Evolutionary conservation across 2,888 invertebrate genomes (phyloP).

Genomic region (Drosophila antonietae): DNA sequence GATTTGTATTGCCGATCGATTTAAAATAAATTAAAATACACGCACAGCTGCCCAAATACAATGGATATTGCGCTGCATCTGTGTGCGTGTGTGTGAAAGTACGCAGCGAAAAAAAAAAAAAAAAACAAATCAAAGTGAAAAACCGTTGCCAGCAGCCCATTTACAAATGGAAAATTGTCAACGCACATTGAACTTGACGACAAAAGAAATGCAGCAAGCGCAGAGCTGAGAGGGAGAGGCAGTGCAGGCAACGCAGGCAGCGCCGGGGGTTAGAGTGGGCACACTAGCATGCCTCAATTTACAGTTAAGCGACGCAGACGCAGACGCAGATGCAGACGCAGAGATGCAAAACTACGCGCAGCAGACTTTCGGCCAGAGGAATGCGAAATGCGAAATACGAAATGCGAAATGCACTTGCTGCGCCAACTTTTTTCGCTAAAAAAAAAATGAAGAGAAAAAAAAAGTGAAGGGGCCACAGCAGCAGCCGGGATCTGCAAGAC

Average conservation of each 20-base stretch:
- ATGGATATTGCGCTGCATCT: constrained; percentile 31
- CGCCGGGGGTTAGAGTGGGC: constrained; percentile 19
- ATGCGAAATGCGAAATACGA: constrained; percentile 65
- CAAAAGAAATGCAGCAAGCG: constrained; percentile 56
- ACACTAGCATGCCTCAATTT: constrained; percentile 70
- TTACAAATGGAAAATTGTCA: constrained; percentile 77
- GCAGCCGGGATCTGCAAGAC: constrained; percentile 45
- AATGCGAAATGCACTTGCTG: constrained; percentile 75
- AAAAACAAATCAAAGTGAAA: constrained; percentile 58
- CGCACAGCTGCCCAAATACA: constrained; percentile 73
- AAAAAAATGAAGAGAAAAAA: constrained; percentile 26
- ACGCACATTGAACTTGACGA: constrained; percentile 80
- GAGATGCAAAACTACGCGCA: constrained; percentile 74
- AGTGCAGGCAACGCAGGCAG: not conserved
- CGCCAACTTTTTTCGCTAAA: constrained; percentile 70
- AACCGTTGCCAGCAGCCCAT: constrained; percentile 63
- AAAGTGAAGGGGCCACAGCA: constrained; percentile 73
- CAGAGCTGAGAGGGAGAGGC: not conserved
- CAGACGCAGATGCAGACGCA: constrained; percentile 42
- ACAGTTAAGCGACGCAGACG: constrained; percentile 69
- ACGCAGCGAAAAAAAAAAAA: constrained; percentile 37
- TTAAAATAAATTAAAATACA: constrained; percentile 76
- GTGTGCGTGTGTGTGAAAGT: constrained; percentile 55
- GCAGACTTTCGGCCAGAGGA: constrained; percentile 76
- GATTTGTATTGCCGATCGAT: constrained; percentile 60